Conservation (phyloP, 92 coral and sea anemone genomes). For the Parazoanthus swiftii region DNA sequence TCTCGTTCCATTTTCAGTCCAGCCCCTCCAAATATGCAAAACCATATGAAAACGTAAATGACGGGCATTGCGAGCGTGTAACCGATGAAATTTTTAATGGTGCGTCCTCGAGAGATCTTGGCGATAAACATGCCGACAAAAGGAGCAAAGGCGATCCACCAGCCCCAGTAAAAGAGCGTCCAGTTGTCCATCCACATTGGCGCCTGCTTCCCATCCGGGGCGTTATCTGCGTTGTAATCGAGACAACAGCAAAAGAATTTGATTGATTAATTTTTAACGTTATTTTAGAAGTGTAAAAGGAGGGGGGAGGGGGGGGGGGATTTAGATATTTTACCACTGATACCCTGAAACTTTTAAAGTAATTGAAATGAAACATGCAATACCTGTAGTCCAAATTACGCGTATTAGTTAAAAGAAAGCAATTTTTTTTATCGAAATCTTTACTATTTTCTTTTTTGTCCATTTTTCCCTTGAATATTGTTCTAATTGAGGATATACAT, state of each 20-base stretch:
- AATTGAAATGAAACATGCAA: too few relatives aligned
- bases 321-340: too few relatives aligned
- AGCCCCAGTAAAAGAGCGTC: constrained; percentile 81
- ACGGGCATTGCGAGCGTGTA: constrained; percentile 67
- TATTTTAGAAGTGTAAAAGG: too few relatives aligned
- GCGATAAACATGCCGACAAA: constrained; percentile 80
- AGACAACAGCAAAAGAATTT: background rate
- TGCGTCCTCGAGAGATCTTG: constrained; percentile 73
- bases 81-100: constrained; percentile 70
- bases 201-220: constrained; percentile 70
- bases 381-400: too few relatives aligned
- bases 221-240: constrained; percentile 43
- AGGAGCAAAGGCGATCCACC: constrained; percentile 85
- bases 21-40: constrained; percentile 80
- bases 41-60: constrained; percentile 75
- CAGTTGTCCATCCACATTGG: constrained; percentile 71
- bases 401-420: too few relatives aligned
- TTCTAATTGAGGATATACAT: too few relatives aligned
- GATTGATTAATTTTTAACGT: too few relatives aligned
- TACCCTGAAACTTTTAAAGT: too few relatives aligned
- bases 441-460: too few relatives aligned
- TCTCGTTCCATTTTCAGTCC: constrained; percentile 86
- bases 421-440: too few relatives aligned
- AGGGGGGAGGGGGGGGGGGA: too few relatives aligned
- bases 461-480: too few relatives aligned